Evolutionary conservation across 53 echinoderm and acorn worm genomes (phyloP).

Genomic region (Arbacia lixula): DNA sequence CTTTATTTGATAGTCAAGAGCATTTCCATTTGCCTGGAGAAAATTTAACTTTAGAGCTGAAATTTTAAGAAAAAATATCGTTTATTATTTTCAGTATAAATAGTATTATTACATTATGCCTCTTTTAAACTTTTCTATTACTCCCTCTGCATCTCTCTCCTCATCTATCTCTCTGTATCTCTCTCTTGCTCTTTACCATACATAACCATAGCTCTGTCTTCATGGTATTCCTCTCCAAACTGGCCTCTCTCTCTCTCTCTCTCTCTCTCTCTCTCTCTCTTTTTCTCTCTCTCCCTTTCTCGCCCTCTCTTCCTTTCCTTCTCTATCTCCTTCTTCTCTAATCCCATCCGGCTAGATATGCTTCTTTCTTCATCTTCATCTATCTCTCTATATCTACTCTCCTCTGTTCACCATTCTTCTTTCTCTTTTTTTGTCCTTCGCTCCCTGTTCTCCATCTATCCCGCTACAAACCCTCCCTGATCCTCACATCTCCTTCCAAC

Average conservation of each 20-base stretch:
- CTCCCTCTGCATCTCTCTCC: no score
- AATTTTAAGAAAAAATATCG: no score
- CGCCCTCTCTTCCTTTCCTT: neutral
- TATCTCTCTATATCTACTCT: neutral
- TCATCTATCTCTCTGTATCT: no score
- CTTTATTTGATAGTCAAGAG: no score
- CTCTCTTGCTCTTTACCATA: no score
- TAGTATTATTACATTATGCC: no score
- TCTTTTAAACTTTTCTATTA: no score
- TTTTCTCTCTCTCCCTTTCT: neutral
- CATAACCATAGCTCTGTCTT: no score
- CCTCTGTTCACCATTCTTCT: no score
- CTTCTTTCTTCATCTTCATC: neutral
- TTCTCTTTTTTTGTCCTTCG: neutral
- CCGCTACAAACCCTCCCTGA: neutral
- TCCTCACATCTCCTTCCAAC: neutral
- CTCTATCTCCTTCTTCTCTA: neutral
- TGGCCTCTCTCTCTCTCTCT: neutral
- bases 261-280: neutral
- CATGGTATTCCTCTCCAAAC: neutral
- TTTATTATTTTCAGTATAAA: no score
- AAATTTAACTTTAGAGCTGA: no score
- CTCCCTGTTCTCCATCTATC: neutral
- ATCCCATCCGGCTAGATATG: neutral
- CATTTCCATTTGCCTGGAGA: no score